Base-by-base conservation (phyloP, 2,113 vertebrate genomes). In the human region DNA sequence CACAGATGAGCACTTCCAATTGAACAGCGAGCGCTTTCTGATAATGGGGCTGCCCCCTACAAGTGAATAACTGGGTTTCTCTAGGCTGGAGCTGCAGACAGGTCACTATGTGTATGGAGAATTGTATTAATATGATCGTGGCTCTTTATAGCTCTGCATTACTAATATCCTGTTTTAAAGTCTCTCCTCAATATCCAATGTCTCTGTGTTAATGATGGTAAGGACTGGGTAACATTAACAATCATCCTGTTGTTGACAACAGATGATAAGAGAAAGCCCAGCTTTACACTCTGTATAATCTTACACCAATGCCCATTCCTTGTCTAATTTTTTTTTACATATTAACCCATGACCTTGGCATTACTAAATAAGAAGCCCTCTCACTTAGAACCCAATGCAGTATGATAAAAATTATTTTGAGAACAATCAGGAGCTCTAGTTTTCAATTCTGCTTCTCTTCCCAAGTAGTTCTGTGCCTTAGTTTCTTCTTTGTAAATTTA, bases 61-160 rank as follows among this genome's bases (percentile, higher is more conserved):
- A 5, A 8, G 5, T 27, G 25, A 30, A 48, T 68, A 23, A 59
- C 38, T 17, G 13, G 5, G 7, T 30, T 22, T 66, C 84, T 90
- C 12, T 30, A 30, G 5, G 40, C 8, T 80, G n/a, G 52, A 87
- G 9, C 38, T 82, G 11, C 18, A 87, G 5, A 48, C 16, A 8
- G 20, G 27, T 25, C 4, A 0, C 73, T 43, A 2, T 4, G 0
- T 48, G 45, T 22, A 23, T 5, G 12, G 9, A 10, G 8, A 1
- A 22, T 27, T 45, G 16, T 30, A 25, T 14, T 25, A 17, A 72
- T 50, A 35, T 0, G 9, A 27, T 10, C 35, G 1, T 8, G 8
- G 7, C 2, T 61, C 38, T 52, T 40, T 22, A 18, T 1, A n/a
- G 3, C 2, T 88, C 10, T 22, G 50, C 32, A 35, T 43, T 22